Conservation (phyloP, 1,140 invertebrate genomes). For the Thrips palmi region DNA sequence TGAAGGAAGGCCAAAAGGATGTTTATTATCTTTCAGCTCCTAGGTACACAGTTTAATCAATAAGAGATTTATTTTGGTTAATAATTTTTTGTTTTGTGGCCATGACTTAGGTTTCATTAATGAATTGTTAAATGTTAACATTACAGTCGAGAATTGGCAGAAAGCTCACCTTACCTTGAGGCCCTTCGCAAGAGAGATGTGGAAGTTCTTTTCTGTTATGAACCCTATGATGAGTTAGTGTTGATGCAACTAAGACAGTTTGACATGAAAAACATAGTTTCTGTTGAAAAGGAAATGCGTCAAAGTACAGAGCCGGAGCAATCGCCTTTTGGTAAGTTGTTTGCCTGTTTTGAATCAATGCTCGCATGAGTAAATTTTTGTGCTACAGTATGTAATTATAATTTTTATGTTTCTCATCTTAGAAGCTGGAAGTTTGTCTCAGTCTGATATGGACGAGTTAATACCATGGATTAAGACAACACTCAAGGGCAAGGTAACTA, state of each 20-base stretch:
- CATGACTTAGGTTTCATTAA: not conserved
- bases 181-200: constrained; percentile 68
- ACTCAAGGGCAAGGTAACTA: constrained; percentile 50
- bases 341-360: constrained; percentile 1
- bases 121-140: too few relatives aligned
- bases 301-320: constrained; percentile 42
- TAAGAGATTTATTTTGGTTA: constrained; percentile 1
- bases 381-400: constrained; percentile 7
- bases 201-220: constrained; percentile 90
- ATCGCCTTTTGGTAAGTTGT: constrained; percentile 25
- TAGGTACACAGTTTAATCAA: constrained; percentile 34
- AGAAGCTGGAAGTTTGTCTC: constrained; percentile 46
- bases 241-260: constrained; percentile 78
- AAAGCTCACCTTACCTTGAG: constrained; percentile 88
- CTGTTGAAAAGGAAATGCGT: constrained; percentile 88
- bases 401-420: constrained; percentile 16
- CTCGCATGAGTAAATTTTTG: constrained; percentile 8
- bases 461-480: constrained; percentile 57
- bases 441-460: constrained; percentile 53
- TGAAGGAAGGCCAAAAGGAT: constrained; percentile 60
- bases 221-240: constrained; percentile 89
- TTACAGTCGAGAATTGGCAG: constrained; percentile 69
- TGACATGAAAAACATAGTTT: constrained; percentile 56
- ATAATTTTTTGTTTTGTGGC: not conserved
- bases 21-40: constrained; percentile 91